These are phyloP conservation scores for Guaruba guarouba DNA, from an alignment of 2,113 vertebrate genomes.

Conservation along the genomic window DNA sequence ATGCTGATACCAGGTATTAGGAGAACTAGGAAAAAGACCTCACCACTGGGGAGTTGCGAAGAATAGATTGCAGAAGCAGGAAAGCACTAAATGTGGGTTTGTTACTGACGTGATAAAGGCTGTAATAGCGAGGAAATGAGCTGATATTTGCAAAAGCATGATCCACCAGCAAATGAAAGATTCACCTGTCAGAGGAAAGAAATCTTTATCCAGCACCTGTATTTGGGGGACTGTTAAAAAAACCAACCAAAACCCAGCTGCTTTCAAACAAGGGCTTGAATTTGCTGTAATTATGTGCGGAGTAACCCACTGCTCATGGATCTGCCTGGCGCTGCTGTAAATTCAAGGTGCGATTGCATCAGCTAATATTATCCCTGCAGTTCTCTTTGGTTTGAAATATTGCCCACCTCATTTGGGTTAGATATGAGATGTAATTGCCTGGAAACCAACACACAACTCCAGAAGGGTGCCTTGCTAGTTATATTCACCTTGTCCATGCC, in stretches of 20 bases:
- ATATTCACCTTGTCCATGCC: neutral
- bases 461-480: neutral
- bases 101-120: neutral
- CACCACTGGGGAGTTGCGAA: neutral
- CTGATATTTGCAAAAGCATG: neutral
- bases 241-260: neutral
- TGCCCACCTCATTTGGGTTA: neutral
- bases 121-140: neutral
- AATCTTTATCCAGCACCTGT: constrained; percentile 9
- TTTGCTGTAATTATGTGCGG: neutral
- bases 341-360: constrained; percentile 33
- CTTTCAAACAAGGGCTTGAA: constrained; percentile 22
- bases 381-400: constrained; percentile 33
- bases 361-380: constrained; percentile 13
- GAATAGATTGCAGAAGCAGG: neutral
- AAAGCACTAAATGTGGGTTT: neutral
- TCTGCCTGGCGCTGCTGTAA: constrained; percentile 31
- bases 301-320: neutral
- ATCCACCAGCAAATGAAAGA: neutral
- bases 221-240: neutral
- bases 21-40: neutral
- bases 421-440: neutral
- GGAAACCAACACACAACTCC: neutral
- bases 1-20: neutral
- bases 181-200: constrained; percentile 13